phyloP scores from a whole-genome alignment of 2,113 vertebrate species.

The Hiodon alosoides region DNA sequence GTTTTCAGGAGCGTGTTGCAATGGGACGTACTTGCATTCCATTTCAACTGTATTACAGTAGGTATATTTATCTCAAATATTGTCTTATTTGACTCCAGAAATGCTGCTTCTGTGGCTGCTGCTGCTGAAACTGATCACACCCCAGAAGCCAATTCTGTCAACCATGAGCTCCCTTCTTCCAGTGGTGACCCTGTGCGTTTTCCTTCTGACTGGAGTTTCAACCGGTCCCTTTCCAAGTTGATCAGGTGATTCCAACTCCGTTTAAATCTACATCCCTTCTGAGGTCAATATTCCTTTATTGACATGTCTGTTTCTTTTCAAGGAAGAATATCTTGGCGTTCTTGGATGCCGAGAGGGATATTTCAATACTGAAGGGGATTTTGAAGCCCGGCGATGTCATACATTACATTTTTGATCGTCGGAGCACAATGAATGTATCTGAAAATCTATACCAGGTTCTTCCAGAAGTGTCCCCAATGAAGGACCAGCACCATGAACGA shows the following conservation, averaged over 20 bases:
- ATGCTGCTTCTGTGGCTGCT: slow-evolving; percentile 11
- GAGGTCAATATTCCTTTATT: no score
- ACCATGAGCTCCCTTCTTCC: slow-evolving; percentile 14
- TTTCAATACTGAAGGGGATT: slow-evolving; percentile 88
- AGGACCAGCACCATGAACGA: slow-evolving; percentile 78
- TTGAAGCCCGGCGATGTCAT: slow-evolving; percentile 87
- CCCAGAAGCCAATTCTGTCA: slow-evolving; percentile 15
- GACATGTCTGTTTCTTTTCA: slow-evolving; percentile 1
- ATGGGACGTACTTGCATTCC: not conserved
- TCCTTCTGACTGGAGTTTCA: no score
- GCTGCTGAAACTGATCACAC: slow-evolving; percentile 32
- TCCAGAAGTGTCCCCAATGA: slow-evolving; percentile 79
- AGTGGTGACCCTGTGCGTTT: not conserved
- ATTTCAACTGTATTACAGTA: not conserved
- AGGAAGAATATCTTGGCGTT: slow-evolving; percentile 92
- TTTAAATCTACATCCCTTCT: no score
- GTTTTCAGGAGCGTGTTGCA: not conserved
- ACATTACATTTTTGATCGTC: slow-evolving; percentile 91
- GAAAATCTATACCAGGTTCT: slow-evolving; percentile 87
- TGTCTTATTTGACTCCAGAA: slow-evolving; percentile 37
- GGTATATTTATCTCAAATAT: not conserved
- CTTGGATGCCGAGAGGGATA: slow-evolving; percentile 88
- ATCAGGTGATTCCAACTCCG: no score
- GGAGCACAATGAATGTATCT: slow-evolving; percentile 84
- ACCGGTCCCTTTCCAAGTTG: no score